A percentile compares a stretch with the other conserved stretches of the same genome.
Evolutionary conservation across 2,113 vertebrate genomes (phyloP).

Genomic region (Patagioenas fasciata): DNA sequence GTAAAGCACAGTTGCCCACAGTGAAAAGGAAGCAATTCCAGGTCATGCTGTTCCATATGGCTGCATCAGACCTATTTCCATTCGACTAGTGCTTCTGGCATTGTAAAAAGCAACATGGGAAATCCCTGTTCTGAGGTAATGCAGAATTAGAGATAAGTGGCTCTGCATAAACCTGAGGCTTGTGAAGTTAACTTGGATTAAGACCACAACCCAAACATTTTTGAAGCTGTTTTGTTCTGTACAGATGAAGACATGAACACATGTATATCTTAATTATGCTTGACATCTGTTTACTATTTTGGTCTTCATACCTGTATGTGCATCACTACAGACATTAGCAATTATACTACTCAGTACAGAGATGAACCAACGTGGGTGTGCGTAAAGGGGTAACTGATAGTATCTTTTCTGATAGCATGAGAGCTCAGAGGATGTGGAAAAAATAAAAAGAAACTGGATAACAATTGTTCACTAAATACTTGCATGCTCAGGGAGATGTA

Average conservation of each 20-base stretch:
- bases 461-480: neutral
- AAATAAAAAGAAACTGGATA: neutral
- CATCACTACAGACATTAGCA: neutral
- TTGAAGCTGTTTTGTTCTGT: neutral
- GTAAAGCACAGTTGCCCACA: neutral
- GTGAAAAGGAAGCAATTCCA: constrained; percentile 20
- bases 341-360: neutral
- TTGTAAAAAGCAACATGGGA: constrained; percentile 31
- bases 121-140: constrained; percentile 52
- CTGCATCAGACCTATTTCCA: constrained; percentile 18
- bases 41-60: neutral
- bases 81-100: constrained; percentile 18
- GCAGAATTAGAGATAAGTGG: constrained; percentile 12
- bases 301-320: neutral
- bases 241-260: neutral
- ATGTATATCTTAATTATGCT: neutral
- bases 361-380: neutral
- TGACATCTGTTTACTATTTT: constrained; percentile 10
- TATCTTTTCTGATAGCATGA: neutral
- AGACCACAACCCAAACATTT: constrained; percentile 16
- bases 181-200: constrained; percentile 40
- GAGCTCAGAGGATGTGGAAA: neutral
- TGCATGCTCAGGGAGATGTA: neutral
- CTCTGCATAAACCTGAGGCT: constrained; percentile 22
- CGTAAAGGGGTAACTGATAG: neutral